Conservation (phyloP, 2,888 invertebrate genomes). For the Lasiommata megera region DNA sequence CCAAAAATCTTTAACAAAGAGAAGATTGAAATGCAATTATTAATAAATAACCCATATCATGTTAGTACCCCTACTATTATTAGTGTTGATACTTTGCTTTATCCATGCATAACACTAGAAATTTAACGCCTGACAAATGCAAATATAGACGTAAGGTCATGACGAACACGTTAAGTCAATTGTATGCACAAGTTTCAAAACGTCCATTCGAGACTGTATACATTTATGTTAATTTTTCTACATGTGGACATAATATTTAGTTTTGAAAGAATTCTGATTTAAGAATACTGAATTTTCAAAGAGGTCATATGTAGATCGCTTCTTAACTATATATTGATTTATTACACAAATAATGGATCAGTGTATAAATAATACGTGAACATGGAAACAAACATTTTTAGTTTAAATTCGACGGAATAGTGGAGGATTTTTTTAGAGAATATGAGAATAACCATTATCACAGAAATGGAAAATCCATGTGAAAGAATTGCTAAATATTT, state of each 20-base stretch:
- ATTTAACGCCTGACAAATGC: constrained; percentile 13
- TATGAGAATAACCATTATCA: too few relatives aligned
- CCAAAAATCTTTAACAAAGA: background rate
- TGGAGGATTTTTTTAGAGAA: too few relatives aligned
- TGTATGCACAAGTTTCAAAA: constrained; percentile 8
- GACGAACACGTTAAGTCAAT: constrained; percentile 7
- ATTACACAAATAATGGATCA: too few relatives aligned
- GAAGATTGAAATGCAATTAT: background rate
- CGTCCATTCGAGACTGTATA: constrained; percentile 1
- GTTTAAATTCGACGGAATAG: too few relatives aligned
- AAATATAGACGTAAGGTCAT: constrained; percentile 18
- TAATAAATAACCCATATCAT: background rate
- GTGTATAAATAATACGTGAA: too few relatives aligned
- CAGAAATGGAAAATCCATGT: too few relatives aligned
- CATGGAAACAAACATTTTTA: too few relatives aligned
- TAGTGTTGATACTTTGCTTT: background rate
- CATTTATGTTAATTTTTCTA: background rate
- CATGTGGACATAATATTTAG: background rate
- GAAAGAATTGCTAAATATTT: too few relatives aligned
- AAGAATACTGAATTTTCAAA: background rate
- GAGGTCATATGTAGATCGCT: too few relatives aligned
- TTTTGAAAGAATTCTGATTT: background rate
- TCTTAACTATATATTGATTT: too few relatives aligned
- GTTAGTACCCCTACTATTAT: background rate
- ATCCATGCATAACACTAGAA: background rate